phyloP scores from a whole-genome alignment of 2,113 vertebrate species.

The Delphinus delphis region DNA sequence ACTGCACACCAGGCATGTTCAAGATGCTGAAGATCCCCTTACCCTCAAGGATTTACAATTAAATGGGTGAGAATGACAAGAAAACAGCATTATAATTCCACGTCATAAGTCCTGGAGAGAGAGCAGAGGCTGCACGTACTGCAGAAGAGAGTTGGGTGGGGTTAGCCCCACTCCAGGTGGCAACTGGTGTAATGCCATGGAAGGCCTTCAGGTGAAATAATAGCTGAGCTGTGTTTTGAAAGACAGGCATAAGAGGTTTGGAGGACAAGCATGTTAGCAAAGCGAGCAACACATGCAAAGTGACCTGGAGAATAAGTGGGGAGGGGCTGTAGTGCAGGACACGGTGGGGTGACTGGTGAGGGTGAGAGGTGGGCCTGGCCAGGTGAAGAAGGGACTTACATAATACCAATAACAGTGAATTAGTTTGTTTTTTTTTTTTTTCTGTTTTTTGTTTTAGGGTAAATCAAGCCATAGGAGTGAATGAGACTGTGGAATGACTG shows the following conservation, averaged over 20 bases:
- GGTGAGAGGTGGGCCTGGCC: background rate
- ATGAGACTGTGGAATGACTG: background rate
- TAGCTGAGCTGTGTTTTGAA: background rate
- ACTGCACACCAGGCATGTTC: background rate
- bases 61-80: background rate
- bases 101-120: background rate
- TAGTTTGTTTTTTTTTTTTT: accelerated
- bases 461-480: background rate
- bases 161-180: background rate
- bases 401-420: background rate
- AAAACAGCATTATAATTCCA: background rate
- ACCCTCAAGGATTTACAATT: background rate
- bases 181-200: no score
- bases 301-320: background rate
- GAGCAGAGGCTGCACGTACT: background rate
- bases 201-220: background rate
- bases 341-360: background rate
- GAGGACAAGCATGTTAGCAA: background rate
- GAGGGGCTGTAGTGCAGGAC: background rate
- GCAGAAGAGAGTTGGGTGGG: background rate
- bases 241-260: background rate
- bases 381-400: background rate
- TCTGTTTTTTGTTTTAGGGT: background rate
- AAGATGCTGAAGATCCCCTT: background rate
- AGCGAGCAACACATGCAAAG: background rate